phyloP scores from a whole-genome alignment of 2,888 invertebrate species.

The Heterodera filipjevi region DNA sequence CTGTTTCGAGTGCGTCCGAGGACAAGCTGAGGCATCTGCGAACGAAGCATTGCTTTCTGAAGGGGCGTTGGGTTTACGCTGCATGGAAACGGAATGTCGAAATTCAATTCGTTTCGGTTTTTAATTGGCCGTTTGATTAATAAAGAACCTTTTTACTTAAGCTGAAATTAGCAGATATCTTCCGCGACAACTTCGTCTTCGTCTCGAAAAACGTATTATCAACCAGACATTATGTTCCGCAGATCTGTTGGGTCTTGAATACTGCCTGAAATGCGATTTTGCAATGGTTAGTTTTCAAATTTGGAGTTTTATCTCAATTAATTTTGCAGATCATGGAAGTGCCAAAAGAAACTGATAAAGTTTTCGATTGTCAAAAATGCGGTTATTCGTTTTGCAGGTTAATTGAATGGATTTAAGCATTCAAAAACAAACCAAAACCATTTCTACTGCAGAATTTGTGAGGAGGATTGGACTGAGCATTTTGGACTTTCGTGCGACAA shows the following conservation, averaged over 20 bases:
- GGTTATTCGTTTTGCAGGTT: neutral
- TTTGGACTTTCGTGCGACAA: conserved; percentile 19
- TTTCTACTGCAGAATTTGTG: conserved; percentile 1
- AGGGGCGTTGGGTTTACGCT: conserved; percentile 13
- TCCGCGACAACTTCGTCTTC: neutral
- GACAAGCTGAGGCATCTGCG: conserved; percentile 27
- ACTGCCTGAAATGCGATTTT: conserved; percentile 28
- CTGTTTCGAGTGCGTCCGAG: conserved; percentile 28
- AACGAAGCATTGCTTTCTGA: conserved; percentile 20
- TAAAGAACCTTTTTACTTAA: neutral
- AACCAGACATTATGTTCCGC: conserved; percentile 26
- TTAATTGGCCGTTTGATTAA: neutral
- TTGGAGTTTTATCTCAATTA: no score
- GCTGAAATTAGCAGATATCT: conserved; percentile 11
- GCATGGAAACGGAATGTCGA: conserved; percentile 25
- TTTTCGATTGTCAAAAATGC: conserved; percentile 14
- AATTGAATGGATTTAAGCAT: no score
- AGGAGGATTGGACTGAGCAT: conserved; percentile 22
- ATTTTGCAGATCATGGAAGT: neutral
- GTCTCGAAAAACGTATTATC: conserved; percentile 10
- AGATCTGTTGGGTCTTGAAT: neutral
- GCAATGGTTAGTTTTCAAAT: conserved; percentile 17
- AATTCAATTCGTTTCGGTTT: conserved; percentile 31
- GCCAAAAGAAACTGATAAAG: conserved; percentile 7
- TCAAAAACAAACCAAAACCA: no score